Percentiles rank a stretch among this genome's conserved stretches.
phyloP scores from a whole-genome alignment of 2,797 vertebrate species.

The Aselliscus stoliczkanus region DNA sequence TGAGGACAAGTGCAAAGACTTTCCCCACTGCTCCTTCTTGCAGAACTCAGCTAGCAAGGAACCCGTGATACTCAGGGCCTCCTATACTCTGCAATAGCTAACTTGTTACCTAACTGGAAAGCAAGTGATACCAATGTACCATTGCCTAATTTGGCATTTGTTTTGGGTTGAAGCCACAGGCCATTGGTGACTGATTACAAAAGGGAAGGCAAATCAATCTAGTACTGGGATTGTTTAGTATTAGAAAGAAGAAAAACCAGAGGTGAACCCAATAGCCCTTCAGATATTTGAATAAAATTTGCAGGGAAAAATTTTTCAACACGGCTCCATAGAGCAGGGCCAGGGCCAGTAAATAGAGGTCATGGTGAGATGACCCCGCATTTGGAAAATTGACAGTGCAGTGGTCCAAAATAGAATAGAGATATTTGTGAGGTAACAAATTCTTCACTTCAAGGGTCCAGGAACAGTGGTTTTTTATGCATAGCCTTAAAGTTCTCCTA shows the following conservation, averaged over 20 bases:
- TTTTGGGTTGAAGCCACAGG: not conserved
- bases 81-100: not conserved
- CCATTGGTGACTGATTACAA: not conserved
- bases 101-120: not conserved
- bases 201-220: not conserved
- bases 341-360: not conserved
- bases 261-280: not conserved
- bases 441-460: not conserved
- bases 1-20: not conserved
- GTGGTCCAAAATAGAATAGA: not conserved
- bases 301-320: not conserved
- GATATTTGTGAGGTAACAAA: not conserved
- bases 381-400: not conserved
- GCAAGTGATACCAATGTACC: not conserved
- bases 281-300: not conserved
- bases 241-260: not conserved
- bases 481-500: not conserved
- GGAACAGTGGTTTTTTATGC: not conserved
- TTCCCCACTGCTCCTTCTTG: not conserved
- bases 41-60: not conserved
- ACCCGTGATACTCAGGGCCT: not conserved
- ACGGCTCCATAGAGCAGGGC: not conserved
- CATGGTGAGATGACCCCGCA: not conserved
- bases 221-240: not conserved
- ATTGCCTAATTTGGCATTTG: not conserved